A percentile compares a stretch with the other conserved stretches of the same genome.
These are phyloP conservation scores for Rugalucina vietnamica DNA, from an alignment of 2,888 invertebrate genomes.

Conservation along the genomic window DNA sequence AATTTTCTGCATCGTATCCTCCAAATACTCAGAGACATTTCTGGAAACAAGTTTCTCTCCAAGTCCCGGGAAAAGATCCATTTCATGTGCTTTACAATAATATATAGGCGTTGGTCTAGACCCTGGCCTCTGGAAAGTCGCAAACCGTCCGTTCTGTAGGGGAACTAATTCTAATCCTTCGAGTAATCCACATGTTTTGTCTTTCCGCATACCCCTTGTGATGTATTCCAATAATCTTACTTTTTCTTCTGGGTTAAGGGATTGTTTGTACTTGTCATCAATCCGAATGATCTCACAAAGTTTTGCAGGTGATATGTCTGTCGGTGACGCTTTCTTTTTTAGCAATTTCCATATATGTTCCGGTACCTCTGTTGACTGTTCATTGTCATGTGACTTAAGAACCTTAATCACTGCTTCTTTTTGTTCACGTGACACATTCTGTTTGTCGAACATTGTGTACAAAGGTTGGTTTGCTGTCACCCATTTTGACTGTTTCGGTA, in stretches of 20 bases:
- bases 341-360: background rate
- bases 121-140: background rate
- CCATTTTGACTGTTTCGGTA: background rate
- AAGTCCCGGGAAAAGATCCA: background rate
- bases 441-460: background rate
- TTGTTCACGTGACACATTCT: background rate
- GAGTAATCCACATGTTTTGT: background rate
- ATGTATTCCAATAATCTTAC: slow-evolving; percentile 7
- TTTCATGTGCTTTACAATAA: background rate
- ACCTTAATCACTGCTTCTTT: background rate
- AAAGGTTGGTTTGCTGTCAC: background rate
- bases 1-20: background rate
- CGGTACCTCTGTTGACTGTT: background rate
- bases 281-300: background rate
- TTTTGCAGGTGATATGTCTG: background rate
- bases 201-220: too few species aligned
- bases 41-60: background rate
- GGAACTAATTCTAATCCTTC: slow-evolving; percentile 25
- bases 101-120: background rate
- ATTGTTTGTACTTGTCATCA: background rate
- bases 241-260: background rate
- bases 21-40: background rate
- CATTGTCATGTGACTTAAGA: background rate
- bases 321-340: background rate
- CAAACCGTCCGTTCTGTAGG: slow-evolving; percentile 2